Percentiles rank a stretch among this genome's conserved stretches.
These are phyloP conservation scores for Poeciliopsis gracilis DNA, from an alignment of 2,797 vertebrate species.

Conservation along the genomic window DNA sequence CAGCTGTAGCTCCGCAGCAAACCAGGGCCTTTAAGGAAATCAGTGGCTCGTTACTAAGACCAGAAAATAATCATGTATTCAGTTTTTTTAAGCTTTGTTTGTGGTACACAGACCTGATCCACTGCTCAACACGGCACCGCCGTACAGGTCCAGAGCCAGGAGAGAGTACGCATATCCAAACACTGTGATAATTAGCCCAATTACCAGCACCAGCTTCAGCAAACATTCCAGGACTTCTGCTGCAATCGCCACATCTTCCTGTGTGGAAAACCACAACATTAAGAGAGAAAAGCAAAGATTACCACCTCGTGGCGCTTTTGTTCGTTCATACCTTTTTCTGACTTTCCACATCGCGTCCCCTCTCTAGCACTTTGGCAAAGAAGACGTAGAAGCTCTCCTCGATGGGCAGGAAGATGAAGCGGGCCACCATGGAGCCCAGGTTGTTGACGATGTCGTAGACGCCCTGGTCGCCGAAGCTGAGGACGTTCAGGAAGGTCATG, in stretches of 20 bases:
- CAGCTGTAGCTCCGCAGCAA: constrained; percentile 89
- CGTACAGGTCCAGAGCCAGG: constrained; percentile 94
- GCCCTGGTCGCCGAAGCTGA: constrained; percentile 97
- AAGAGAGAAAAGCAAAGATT: background rate
- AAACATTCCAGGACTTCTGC: constrained; percentile 89
- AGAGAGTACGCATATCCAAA: constrained; percentile 95
- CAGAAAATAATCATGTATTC: background rate
- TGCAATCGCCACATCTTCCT: constrained; percentile 90
- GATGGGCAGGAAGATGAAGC: constrained; percentile 94
- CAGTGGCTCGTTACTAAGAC: background rate
- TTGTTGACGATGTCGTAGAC: constrained; percentile 97
- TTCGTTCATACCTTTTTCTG: constrained; percentile 84
- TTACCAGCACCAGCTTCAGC: constrained; percentile 91
- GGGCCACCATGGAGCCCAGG: constrained; percentile 96
- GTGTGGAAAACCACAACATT: constrained; percentile 28
- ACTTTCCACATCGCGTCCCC: constrained; percentile 82
- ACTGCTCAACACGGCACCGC: constrained; percentile 90
- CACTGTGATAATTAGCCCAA: constrained; percentile 89
- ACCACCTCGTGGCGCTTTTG: background rate
- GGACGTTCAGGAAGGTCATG: constrained; percentile 97
- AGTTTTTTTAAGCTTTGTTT: background rate
- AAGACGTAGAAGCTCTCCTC: constrained; percentile 99
- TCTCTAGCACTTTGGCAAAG: constrained; percentile 93
- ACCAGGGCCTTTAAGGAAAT: constrained; percentile 82
- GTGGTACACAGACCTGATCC: constrained; percentile 85